These are phyloP conservation scores for Actenoides lindsayi DNA, from an alignment of 2,113 vertebrate species.

Conservation along the genomic window DNA sequence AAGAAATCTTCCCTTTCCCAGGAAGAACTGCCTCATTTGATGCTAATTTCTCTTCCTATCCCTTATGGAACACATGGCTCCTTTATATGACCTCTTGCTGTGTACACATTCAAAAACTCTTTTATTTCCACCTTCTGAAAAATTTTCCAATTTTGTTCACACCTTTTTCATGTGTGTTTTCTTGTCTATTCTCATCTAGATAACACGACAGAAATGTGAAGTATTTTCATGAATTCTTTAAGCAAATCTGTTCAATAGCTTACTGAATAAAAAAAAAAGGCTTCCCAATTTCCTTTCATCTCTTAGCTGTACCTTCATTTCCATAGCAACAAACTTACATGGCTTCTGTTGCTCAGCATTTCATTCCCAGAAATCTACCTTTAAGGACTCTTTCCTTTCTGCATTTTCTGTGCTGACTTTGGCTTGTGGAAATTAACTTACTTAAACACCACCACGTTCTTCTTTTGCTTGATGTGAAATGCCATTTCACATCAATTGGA, in stretches of 20 bases:
- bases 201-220: neutral
- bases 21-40: slow-evolving; percentile 14
- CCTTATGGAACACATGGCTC: neutral
- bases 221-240: neutral
- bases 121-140: neutral
- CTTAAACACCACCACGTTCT: neutral
- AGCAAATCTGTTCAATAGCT: neutral
- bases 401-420: neutral
- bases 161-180: neutral
- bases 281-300: neutral
- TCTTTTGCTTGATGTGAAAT: neutral
- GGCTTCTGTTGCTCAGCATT: neutral
- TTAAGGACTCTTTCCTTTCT: neutral
- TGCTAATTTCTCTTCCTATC: neutral
- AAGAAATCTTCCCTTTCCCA: slow-evolving; percentile 40
- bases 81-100: neutral
- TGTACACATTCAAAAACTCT: neutral
- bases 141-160: neutral
- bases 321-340: neutral
- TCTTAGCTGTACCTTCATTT: neutral
- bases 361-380: neutral
- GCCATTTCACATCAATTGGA: neutral
- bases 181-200: neutral
- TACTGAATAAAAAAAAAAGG: neutral
- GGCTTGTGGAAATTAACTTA: neutral